phyloP scores from a whole-genome alignment of 2,888 invertebrate genomes.

The Phrixothrix hirtus region DNA sequence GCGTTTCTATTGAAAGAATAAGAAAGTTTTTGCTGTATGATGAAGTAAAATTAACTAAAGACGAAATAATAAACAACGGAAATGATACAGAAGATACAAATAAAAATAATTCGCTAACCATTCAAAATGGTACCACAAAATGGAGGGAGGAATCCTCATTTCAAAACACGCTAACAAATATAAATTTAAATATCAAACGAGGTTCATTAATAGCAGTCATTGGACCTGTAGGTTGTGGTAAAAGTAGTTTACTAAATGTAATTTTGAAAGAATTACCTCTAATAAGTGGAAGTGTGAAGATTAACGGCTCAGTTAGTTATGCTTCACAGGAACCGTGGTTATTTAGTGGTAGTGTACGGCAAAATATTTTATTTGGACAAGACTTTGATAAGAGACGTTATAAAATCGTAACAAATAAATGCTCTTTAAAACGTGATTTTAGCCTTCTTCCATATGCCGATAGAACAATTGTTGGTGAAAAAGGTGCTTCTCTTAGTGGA shows the following conservation, averaged over 20 bases:
- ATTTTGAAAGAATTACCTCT: conserved; percentile 74
- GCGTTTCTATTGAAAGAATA: conserved; percentile 56
- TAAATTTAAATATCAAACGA: conserved; percentile 55
- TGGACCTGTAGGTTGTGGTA: conserved; percentile 73
- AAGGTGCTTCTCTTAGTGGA: conserved; percentile 74
- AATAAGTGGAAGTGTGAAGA: conserved; percentile 60
- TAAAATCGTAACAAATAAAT: conserved; percentile 67
- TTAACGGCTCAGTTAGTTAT: conserved; percentile 72
- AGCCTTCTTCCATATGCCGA: conserved; percentile 73
- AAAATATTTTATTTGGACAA: conserved; percentile 82
- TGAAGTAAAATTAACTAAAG: neutral
- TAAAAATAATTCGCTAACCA: conserved; percentile 48
- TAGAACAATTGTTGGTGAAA: conserved; percentile 76
- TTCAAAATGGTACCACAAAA: conserved; percentile 58
- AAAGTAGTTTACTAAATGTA: conserved; percentile 65
- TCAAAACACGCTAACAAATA: conserved; percentile 56
- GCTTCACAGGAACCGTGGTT: conserved; percentile 86
- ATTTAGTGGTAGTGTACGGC: conserved; percentile 68
- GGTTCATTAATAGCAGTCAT: conserved; percentile 64
- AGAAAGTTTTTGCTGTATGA: neutral
- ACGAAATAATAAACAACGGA: no score
- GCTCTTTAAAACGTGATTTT: conserved; percentile 72
- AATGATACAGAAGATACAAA: conserved; percentile 19
- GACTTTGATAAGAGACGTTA: conserved; percentile 67
- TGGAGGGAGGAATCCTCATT: conserved; percentile 58